Evolutionary conservation across 2,113 vertebrate species (phyloP), one percentile per base, ranked within the genome.

Genomic region (Apodemus speciosus): DNA sequence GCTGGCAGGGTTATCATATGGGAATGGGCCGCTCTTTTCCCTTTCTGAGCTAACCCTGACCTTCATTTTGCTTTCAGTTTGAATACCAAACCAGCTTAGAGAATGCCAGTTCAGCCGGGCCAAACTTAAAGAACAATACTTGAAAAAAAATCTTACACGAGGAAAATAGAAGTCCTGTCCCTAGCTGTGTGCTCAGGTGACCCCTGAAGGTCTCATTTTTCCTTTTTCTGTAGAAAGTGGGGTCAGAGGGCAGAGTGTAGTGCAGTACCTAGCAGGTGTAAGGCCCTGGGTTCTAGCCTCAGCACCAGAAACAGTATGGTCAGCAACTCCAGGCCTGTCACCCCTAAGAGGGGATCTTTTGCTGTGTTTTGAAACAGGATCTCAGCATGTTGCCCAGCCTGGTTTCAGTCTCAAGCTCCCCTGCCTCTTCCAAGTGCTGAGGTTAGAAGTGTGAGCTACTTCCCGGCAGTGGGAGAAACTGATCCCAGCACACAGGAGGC

Each of bases 61-160:
- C 30, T 46, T 81, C 81, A 38, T 68, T 85, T n/a, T 69, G 56
- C 46, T 30, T 86, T 51, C 56, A 53, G 18, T 66, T 69, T 87
- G 83, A 93, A 85, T 86, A 13, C 32, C n/a, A 56, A 89, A 66
- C 30, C n/a, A 68, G 53, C 49, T 94, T 53, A 91, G n/a, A 81
- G 60, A 84, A 87, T 40, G 58, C 46, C 46, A 53, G 11, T 75
- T 30, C 68, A 91, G 72, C 71, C 40, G 51, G 66, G n/a, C 69
- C 58, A 71, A 64, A 49, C 62, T 32, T 38, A 71, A 71, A 68
- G 58, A 43, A 11, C 43, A 21, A 53, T 15, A 51, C 49, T 92
- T 69, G 62, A 46, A 85, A 85, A 51, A 76, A 66, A 23, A 2
- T 56, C 66, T 49, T 1, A n/a, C 58, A 46, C 27, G 91, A 94